phyloP scores from a whole-genome alignment of 2,113 vertebrate genomes.

The Thalassoma bifasciatum region DNA sequence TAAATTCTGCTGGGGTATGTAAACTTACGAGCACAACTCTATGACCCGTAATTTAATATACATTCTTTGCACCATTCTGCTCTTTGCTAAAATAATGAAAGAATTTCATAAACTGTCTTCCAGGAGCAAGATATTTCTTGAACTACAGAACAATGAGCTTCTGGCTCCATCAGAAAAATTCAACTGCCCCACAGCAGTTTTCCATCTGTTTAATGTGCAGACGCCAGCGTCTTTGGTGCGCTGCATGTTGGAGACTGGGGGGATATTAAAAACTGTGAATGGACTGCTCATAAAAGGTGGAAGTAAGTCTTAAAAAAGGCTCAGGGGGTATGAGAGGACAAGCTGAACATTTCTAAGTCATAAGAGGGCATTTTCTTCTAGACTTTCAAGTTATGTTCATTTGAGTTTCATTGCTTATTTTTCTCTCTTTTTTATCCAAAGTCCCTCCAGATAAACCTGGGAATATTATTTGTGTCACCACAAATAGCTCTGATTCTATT shows the following conservation, averaged over 20 bases:
- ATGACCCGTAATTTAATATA: too few relatives aligned
- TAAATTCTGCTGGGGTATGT: too few relatives aligned
- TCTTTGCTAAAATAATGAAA: background rate
- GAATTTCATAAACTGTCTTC: background rate
- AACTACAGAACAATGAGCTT: background rate
- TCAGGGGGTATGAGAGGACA: too few relatives aligned
- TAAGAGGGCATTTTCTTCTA: too few relatives aligned
- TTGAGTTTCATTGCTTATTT: background rate
- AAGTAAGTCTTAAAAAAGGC: conserved; percentile 66
- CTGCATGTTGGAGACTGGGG: conserved; percentile 50
- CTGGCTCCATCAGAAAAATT: conserved; percentile 12
- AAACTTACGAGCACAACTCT: too few relatives aligned
- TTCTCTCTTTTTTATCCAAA: conserved; percentile 12
- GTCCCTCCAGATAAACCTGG: conserved; percentile 75
- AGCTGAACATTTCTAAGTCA: too few relatives aligned
- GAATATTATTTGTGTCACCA: conserved; percentile 69
- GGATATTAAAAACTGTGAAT: background rate
- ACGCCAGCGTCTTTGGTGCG: background rate
- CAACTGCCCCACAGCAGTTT: conserved; percentile 59
- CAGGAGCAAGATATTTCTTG: conserved; percentile 46
- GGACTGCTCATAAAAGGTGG: conserved; percentile 68
- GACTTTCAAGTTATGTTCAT: too few relatives aligned
- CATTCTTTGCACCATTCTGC: background rate
- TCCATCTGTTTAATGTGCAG: conserved; percentile 55
- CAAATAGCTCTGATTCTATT: conserved; percentile 46